Percentiles rank a stretch among this genome's conserved stretches.
phyloP scores from a whole-genome alignment of 2,888 invertebrate species.

The Diadromus collaris region DNA sequence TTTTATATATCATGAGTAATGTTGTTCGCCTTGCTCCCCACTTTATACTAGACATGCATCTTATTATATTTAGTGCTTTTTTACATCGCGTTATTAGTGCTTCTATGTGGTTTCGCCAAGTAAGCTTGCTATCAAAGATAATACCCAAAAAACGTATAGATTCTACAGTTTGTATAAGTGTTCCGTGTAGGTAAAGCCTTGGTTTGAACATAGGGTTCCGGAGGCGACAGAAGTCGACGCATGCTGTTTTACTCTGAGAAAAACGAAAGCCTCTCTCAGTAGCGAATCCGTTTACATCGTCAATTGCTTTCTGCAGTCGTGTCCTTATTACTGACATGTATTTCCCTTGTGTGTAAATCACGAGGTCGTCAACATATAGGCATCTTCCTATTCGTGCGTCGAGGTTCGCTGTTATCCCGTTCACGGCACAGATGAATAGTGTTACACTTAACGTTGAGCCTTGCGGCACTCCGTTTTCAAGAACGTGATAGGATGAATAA shows the following conservation, averaged over 20 bases:
- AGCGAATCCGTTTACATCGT: conserved; percentile 41
- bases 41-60: conserved; percentile 40
- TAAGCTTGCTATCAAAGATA: conserved; percentile 55
- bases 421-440: conserved; percentile 60
- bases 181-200: conserved; percentile 14
- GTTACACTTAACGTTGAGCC: conserved; percentile 59
- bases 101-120: conserved; percentile 53
- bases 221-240: conserved; percentile 29
- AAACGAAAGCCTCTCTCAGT: conserved; percentile 52
- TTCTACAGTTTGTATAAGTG: conserved; percentile 5
- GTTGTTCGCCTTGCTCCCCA: conserved; percentile 56
- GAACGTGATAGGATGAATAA: background rate
- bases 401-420: conserved; percentile 40
- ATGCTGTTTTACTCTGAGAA: conserved; percentile 45
- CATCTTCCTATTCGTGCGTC: conserved; percentile 27
- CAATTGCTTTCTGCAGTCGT: conserved; percentile 47
- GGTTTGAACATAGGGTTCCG: background rate
- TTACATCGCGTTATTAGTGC: conserved; percentile 39
- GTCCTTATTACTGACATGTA: conserved; percentile 34
- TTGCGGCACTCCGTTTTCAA: conserved; percentile 60
- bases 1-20: conserved; percentile 39
- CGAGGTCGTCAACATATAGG: conserved; percentile 60
- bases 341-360: conserved; percentile 42
- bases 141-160: conserved; percentile 56
- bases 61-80: conserved; percentile 53